Base-by-base conservation (phyloP, 2,888 invertebrate genomes). In the Apamea sordens region DNA sequence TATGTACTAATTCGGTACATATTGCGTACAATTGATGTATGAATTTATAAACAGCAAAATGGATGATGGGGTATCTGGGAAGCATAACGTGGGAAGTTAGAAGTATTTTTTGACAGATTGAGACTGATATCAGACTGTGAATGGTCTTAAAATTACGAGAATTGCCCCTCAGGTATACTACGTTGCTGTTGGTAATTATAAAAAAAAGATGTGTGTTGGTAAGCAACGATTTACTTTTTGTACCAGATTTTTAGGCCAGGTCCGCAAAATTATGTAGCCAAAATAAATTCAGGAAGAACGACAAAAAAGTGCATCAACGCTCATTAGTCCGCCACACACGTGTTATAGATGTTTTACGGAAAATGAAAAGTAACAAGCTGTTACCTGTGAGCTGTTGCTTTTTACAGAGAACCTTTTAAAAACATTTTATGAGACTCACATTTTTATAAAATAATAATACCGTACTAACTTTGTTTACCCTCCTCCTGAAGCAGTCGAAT, bases 361-460 rank as follows among this genome's bases (percentile, higher is more conserved):
- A 84, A 84, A 73, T 69, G 1, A 53, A 64, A 82, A 64, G 4
- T 73, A 69, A 80, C 80, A 85, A 80, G 81, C 64, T 82, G 84
- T 69, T 69, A 63, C 64, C 15, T 61, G n/a, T 36, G n/a, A n/a
- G 21, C n/a, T 21, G 24, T 24, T 24, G 11, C 15, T 72, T 36
- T 79, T 70, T 69, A 24, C n/a, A 32, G 4, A 59, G 24, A 61
- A 18, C 44, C 59, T 59, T 82, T 84, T 64, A 24, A 73, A 69
- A 85, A 61, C 24, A 47, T 77, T 83, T 63, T 77, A 61, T 18
- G 21, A 28, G 21, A 50, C 21, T 28, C 18, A 28, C 24, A 44
- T 44, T 77, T 41, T 67, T 50, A n/a, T 41, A 28, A 28, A 53
- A 44, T 28, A 24, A 81, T 41, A 59, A 68, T 50, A 1, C 15